phyloP scores from a whole-genome alignment of 30 jellyfish, hydroid and myxozoan genomes.

The Chrysaora quinquecirrha region DNA sequence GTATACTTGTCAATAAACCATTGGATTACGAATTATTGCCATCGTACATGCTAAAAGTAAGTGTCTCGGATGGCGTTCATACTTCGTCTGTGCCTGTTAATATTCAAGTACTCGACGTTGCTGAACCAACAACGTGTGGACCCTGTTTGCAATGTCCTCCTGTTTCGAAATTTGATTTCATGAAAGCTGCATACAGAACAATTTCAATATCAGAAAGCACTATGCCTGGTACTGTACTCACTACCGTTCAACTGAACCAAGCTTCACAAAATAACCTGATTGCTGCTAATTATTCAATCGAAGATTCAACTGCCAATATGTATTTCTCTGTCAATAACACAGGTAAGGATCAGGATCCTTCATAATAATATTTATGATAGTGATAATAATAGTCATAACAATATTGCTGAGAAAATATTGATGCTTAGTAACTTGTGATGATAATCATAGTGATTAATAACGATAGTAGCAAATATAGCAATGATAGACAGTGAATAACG shows the following conservation, averaged over 20 bases:
- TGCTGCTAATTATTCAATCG: constrained; percentile 49
- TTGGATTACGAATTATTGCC: constrained; percentile 59
- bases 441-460: too few relatives aligned
- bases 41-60: constrained; percentile 42
- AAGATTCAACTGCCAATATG: constrained; percentile 39
- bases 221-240: constrained; percentile 36
- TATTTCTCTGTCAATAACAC: constrained; percentile 50
- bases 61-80: constrained; percentile 74
- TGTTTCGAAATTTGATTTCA: constrained; percentile 58
- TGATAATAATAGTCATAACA: too few relatives aligned
- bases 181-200: constrained; percentile 58
- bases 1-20: constrained; percentile 39
- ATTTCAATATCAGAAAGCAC: constrained; percentile 50
- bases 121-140: constrained; percentile 59
- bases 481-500: too few relatives aligned
- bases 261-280: constrained; percentile 57
- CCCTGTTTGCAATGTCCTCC: constrained; percentile 55
- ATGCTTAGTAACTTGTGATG: too few relatives aligned
- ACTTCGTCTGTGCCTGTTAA: constrained; percentile 59
- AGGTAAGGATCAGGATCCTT: constrained; percentile 43
- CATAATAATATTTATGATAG: too few relatives aligned
- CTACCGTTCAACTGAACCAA: constrained; percentile 50
- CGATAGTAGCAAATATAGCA: too few relatives aligned
- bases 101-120: constrained; percentile 67
- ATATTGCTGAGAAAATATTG: too few relatives aligned